A percentile compares a stretch with the other conserved stretches of the same genome.
These are phyloP conservation scores for Myxocyprinus asiaticus DNA, from an alignment of 2,113 vertebrate species.

Conservation along the genomic window DNA sequence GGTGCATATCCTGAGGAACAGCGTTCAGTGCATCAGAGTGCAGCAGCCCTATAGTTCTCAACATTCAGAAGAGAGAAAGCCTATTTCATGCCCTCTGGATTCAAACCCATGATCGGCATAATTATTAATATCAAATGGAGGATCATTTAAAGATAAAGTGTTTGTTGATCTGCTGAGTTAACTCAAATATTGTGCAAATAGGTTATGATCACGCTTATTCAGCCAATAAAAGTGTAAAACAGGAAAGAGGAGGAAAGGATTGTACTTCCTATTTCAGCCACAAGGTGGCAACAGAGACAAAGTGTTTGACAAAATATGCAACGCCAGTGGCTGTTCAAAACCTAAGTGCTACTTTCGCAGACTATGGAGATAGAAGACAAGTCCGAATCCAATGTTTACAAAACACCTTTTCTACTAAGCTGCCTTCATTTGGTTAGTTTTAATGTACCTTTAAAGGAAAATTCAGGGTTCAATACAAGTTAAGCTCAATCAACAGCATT, in stretches of 20 bases:
- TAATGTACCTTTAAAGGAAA: too few species aligned
- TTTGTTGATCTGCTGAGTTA: neutral
- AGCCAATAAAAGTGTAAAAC: neutral
- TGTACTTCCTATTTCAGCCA: constrained; percentile 48
- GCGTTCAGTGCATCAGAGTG: neutral
- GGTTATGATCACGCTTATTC: neutral
- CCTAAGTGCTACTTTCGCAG: neutral
- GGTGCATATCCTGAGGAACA: constrained; percentile 3
- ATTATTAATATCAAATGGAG: constrained; percentile 11
- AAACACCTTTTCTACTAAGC: constrained; percentile 5
- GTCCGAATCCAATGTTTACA: neutral
- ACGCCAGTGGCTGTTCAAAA: neutral
- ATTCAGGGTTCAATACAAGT: too few species aligned
- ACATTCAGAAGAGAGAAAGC: neutral
- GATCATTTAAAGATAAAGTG: constrained; percentile 16
- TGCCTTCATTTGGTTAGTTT: neutral
- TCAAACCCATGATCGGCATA: neutral
- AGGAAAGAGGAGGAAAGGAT: neutral
- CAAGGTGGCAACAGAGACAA: constrained; percentile 61
- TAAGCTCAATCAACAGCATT: too few species aligned
- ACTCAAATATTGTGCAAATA: neutral
- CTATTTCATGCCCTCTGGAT: neutral
- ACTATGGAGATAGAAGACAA: neutral
- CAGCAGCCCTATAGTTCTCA: neutral
- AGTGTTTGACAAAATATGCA: constrained; percentile 15